phyloP scores from a whole-genome alignment of 2,888 invertebrate genomes.

The Willowsia nigromaculata region DNA sequence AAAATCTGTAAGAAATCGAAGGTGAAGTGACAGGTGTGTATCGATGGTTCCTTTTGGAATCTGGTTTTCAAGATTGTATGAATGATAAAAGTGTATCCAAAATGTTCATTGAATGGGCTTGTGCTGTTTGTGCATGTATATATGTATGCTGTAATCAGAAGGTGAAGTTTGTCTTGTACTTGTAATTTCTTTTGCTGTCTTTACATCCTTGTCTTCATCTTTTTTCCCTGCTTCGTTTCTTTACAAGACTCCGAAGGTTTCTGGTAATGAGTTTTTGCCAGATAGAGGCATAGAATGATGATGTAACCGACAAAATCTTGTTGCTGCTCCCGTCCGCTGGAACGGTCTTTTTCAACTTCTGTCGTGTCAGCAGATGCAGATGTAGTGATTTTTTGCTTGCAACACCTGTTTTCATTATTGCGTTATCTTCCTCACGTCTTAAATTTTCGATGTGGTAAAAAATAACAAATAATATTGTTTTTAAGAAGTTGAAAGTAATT shows the following conservation, averaged over 20 bases:
- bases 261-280: background rate
- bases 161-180: background rate
- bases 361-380: conserved; percentile 9
- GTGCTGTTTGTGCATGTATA: conserved; percentile 13
- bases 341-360: background rate
- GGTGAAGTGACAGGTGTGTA: conserved; percentile 74
- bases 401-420: background rate
- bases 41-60: conserved; percentile 46
- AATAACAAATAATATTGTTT: background rate
- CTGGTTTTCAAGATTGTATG: conserved; percentile 45
- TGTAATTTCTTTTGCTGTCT: background rate
- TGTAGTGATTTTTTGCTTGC: conserved; percentile 15
- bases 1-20: conserved; percentile 47
- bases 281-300: background rate
- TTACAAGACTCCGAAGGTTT: background rate
- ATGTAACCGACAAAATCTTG: conserved; percentile 36
- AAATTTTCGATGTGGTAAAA: background rate
- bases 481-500: background rate
- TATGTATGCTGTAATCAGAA: background rate
- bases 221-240: background rate
- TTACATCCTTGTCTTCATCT: background rate
- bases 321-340: background rate
- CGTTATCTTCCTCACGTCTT: background rate
- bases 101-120: conserved; percentile 59
- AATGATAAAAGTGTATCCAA: conserved; percentile 38